Evolutionary conservation across 2,113 vertebrate species (phyloP).

Genomic region (Apodemus sylvaticus): DNA sequence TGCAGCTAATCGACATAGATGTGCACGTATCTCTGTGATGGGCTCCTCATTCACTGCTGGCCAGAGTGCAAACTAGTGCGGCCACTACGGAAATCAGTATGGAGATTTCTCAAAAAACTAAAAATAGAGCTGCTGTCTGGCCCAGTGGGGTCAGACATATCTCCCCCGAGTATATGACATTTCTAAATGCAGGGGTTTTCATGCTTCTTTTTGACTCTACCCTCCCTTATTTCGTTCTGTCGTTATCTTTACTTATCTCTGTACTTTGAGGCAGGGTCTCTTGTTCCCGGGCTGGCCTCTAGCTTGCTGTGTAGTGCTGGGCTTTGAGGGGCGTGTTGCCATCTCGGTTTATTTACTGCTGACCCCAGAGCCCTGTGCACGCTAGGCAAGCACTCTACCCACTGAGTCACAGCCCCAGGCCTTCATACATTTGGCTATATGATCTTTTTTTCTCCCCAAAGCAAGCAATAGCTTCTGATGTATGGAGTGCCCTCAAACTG

Average conservation of each 20-base stretch:
- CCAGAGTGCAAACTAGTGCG: not conserved
- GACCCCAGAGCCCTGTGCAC: not conserved
- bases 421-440: not conserved
- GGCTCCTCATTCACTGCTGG: not conserved
- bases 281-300: not conserved
- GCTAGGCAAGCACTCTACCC: not conserved
- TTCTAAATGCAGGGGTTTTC: conserved; percentile 24
- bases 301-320: not conserved
- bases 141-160: rapidly evolving
- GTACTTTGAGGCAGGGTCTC: no score
- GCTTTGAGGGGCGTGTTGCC: no score
- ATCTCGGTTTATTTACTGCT: not conserved
- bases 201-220: not conserved
- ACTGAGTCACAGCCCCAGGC: not conserved
- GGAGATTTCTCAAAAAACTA: not conserved
- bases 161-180: not conserved
- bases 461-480: not conserved
- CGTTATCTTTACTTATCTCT: not conserved
- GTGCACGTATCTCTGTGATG: not conserved
- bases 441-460: not conserved
- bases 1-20: not conserved
- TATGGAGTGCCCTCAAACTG: not conserved
- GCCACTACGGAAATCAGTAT: not conserved
- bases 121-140: not conserved
- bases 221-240: not conserved